Base-by-base conservation (phyloP, 2,888 invertebrate genomes). In the Zaprionus lineosus region DNA sequence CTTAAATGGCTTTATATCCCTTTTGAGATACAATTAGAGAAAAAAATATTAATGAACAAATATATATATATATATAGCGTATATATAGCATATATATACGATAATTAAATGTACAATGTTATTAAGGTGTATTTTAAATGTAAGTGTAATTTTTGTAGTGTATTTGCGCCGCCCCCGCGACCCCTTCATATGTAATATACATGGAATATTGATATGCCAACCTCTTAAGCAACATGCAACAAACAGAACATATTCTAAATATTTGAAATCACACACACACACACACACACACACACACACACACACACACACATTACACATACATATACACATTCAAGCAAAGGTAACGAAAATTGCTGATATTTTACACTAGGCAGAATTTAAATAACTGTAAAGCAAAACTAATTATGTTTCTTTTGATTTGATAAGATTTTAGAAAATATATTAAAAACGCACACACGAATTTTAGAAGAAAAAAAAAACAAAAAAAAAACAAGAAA, bases 1-100 rank as follows among this genome's bases (percentile, higher is more conserved):
- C 81, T 65, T 81, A 76, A 70, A 81, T 81, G 85, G 83, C 84
- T 81, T 84, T 85, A 85, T 81, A 84, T 81, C 83, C 83, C 81
- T 81, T 85, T 81, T 81, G 84, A 81, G 85, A 81, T 81, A 85
- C 79, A 83, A 74, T 71, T 77, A 63, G 68, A 58, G 70, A 61
- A 62, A 68, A 70, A 56, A 64, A 68, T 44, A 60, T 52, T 40
- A 40, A 61, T 33, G 52, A 26, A 40, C 12, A 53, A 18, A 47
- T 15, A 53, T 26, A 62, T 15, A 21, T 40, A 57, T 31, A 52
- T 46, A 47, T n/a, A n/a, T n/a, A n/a, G n/a, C n/a, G n/a, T n/a
- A n/a, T n/a, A n/a, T n/a, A n/a, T 60, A 63, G 63, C 56, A 65
- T 19, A 64, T 39, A 62, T 56, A 58, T 46, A 53, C 52, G 47